These are phyloP conservation scores for Grammatotria lemairii DNA, from an alignment of 2,113 vertebrate species.

Conservation along the genomic window DNA sequence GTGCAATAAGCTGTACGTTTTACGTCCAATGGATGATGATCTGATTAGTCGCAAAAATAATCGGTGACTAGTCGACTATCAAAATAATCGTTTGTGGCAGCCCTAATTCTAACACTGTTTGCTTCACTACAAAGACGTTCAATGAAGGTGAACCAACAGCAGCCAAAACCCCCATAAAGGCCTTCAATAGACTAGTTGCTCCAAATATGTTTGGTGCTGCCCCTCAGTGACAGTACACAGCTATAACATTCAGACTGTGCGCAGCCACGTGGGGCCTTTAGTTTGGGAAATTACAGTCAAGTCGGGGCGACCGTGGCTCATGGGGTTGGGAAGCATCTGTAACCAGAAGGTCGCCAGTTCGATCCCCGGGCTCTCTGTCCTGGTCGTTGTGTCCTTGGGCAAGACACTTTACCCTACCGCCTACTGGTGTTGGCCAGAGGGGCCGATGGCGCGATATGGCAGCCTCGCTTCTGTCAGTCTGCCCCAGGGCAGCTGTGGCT, in stretches of 20 bases:
- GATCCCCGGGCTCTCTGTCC: rapidly evolving
- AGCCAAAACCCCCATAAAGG: not conserved
- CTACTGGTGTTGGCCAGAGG: rapidly evolving
- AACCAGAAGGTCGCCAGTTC: rapidly evolving
- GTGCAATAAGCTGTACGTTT: too few species aligned
- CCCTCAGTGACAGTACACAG: not conserved
- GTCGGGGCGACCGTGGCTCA: rapidly evolving
- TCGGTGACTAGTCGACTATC: too few species aligned
- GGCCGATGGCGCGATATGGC: rapidly evolving
- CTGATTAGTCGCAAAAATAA: too few species aligned
- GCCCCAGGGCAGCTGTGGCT: too few species aligned
- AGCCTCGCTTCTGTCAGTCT: not conserved
- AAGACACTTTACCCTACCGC: not conserved
- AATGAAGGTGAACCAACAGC: not conserved
- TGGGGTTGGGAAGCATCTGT: not conserved
- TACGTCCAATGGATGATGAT: too few species aligned
- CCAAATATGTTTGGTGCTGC: not conserved
- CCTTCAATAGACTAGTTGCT: not conserved
- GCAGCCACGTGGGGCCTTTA: rapidly evolving
- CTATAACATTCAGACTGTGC: not conserved
- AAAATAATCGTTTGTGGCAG: too few species aligned
- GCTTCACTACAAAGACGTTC: not conserved
- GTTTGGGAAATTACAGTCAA: not conserved
- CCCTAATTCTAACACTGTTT: not conserved
- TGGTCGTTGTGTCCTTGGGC: not conserved